Conservation (phyloP, 2,888 invertebrate genomes). For the Pandemis heparana region DNA sequence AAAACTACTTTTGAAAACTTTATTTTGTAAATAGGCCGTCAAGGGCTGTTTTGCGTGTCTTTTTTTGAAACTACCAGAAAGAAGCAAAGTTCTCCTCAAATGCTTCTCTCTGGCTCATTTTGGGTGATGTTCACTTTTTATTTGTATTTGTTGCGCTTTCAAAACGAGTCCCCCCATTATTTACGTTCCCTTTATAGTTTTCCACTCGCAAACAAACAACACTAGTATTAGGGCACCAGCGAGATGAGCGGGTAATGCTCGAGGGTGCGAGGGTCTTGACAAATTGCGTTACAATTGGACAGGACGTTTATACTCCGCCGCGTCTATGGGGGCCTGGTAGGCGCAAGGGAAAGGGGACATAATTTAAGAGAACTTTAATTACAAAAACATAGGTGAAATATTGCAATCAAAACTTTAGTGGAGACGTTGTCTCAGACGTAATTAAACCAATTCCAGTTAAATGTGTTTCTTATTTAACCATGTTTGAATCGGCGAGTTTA, state of each 20-base stretch:
- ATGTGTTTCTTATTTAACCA: background rate
- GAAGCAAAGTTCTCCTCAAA: too few species aligned
- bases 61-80: too few species aligned
- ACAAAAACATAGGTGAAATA: background rate
- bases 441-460: background rate
- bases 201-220: slow-evolving; percentile 32
- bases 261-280: slow-evolving; percentile 59
- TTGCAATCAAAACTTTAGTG: background rate
- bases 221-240: slow-evolving; percentile 37
- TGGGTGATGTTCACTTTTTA: background rate
- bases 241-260: slow-evolving; percentile 41
- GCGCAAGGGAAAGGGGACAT: slow-evolving; percentile 1
- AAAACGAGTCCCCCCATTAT: background rate
- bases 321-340: slow-evolving; percentile 35
- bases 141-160: background rate
- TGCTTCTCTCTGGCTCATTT: background rate
- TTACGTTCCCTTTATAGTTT: slow-evolving; percentile 24
- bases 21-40: too few species aligned
- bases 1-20: too few species aligned
- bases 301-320: slow-evolving; percentile 44
- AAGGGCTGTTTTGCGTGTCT: too few species aligned
- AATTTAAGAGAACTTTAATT: slow-evolving; percentile 30
- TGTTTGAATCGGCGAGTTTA: background rate
- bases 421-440: background rate
- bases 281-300: slow-evolving; percentile 70